phyloP scores from a whole-genome alignment of 2,797 vertebrate species.

The Petrocephalus sullivani region DNA sequence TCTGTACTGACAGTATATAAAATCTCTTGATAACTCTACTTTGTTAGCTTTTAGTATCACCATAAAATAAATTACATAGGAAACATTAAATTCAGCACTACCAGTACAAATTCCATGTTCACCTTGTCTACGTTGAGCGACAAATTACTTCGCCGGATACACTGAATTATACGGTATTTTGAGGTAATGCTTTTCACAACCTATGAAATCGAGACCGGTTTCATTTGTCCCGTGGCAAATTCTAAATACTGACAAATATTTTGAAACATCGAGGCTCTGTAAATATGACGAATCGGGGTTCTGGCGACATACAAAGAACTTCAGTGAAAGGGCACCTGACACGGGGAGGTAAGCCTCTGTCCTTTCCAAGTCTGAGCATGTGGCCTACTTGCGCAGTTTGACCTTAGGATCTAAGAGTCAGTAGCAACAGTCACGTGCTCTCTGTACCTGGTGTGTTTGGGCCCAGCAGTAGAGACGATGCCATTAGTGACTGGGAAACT shows the following conservation, averaged over 20 bases:
- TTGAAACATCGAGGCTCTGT: neutral
- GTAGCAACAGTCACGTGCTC: neutral
- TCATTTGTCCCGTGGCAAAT: neutral
- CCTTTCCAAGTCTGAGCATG: neutral
- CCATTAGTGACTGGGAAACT: neutral
- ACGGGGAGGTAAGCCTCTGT: neutral
- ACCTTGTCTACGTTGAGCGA: slow-evolving; percentile 1
- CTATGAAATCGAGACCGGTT: neutral
- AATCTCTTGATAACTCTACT: slow-evolving; percentile 22
- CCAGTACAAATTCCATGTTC: slow-evolving; percentile 9
- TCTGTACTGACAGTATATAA: slow-evolving; percentile 36
- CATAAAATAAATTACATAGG: slow-evolving; percentile 12
- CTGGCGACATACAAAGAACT: neutral
- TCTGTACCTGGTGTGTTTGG: neutral
- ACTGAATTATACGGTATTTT: neutral
- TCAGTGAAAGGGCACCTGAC: neutral
- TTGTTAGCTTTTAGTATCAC: slow-evolving; percentile 22
- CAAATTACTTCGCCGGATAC: neutral
- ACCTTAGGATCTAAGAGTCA: neutral
- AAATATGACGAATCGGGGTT: neutral
- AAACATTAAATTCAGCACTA: slow-evolving; percentile 18
- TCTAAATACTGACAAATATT: neutral
- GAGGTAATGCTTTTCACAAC: neutral
- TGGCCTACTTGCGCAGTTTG: neutral
- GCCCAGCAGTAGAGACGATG: neutral